These are phyloP conservation scores for Malthinus seriepunctatus DNA, from an alignment of 2,888 invertebrate species.

Conservation along the genomic window DNA sequence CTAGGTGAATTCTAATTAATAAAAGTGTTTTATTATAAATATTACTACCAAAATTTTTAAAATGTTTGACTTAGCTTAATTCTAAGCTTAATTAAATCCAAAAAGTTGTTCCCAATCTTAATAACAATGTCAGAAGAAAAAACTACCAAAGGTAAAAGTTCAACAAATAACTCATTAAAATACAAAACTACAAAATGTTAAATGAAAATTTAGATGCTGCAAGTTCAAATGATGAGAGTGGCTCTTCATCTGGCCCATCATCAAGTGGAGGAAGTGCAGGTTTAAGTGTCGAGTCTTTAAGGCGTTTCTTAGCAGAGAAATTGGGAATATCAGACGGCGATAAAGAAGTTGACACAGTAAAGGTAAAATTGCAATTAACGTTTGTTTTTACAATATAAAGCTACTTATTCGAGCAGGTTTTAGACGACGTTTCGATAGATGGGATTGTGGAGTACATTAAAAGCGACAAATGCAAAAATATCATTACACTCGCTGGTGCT, in stretches of 20 bases:
- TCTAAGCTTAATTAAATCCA: no score
- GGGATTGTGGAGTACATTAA: slow-evolving; percentile 81
- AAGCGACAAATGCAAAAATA: slow-evolving; percentile 75
- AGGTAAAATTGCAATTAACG: slow-evolving; percentile 1
- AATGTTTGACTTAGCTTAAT: no score
- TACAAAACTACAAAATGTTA: no score
- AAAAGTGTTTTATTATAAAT: no score
- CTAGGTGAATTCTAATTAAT: no score
- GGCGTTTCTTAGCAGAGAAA: slow-evolving; percentile 67
- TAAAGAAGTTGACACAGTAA: slow-evolving; percentile 16
- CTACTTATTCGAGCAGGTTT: slow-evolving; percentile 54
- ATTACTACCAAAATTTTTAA: no score
- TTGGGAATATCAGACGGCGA: slow-evolving; percentile 61
- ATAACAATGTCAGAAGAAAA: background rate
- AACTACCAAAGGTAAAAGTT: background rate
- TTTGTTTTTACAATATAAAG: background rate
- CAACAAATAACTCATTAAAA: background rate
- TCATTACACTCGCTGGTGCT: slow-evolving; percentile 94
- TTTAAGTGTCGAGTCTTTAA: slow-evolving; percentile 65
- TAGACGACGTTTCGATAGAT: slow-evolving; percentile 73
- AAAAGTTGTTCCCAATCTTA: no score
- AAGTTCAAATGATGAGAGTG: background rate
- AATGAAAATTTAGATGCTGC: background rate
- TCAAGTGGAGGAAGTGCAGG: slow-evolving; percentile 44
- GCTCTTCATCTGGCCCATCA: background rate